Base-by-base conservation (phyloP, 92 coral and sea anemone species). In the Meandrina meandrites region DNA sequence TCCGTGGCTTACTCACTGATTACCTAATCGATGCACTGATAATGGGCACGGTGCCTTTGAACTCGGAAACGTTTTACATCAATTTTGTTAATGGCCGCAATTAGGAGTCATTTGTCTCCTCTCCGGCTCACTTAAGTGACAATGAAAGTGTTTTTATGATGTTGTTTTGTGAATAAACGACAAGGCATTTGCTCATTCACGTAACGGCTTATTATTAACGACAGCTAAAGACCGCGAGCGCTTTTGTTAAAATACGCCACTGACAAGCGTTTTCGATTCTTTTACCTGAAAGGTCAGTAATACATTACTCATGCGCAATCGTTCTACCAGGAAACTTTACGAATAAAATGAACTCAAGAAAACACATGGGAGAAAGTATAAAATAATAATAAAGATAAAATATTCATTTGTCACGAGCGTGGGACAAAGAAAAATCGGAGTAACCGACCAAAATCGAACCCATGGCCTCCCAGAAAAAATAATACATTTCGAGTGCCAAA, bases 1-100 rank as follows among this genome's bases (percentile, higher is more conserved):
- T 66, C 58, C 47, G 56, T 79, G 67, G 40, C 32, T 53, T 86
- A 74, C 28, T 56, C 45, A 42, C 21, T 79, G 73, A 86, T 86
- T n/a, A 53, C 89, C 18, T 67, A 21, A 32, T 69, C 56, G 87
- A 79, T 34, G 58, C 50, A 5, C 57, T 82, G 89, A 60, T 88
- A 84, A 84, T 75, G 75, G 17, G 14, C 27, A 31, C 89, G 91
- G 89, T 27, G 9, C 77, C 83, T 88, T 91, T 88, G 89, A 79
- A 70, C 79, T 83, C 42, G 78, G 51, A 62, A n/a, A 45, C 80
- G 24, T 47, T 34, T 30, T 60, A 27, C 48, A 79, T 86, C 42
- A 64, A 35, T 54, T 79, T 54, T 51, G 24, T 56, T 68, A 86
- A 86, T 79, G 89, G 37, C 58, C 60, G 56, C 89, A 64, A 86